Evolutionary conservation across 1,140 invertebrate genomes (phyloP).

Genomic region (Drosophila malerkotliana): DNA sequence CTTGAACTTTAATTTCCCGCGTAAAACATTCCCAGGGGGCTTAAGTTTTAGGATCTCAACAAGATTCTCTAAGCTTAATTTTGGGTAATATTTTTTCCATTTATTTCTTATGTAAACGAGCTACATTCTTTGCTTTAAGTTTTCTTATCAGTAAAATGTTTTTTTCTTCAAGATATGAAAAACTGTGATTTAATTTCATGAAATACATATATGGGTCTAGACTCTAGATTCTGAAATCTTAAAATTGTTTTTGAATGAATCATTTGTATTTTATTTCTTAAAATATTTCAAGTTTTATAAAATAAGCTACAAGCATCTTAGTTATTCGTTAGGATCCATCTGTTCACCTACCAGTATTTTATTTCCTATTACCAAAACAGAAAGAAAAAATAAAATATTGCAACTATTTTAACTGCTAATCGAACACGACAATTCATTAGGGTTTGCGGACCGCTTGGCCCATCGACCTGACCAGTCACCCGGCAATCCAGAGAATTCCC

Average conservation of each 20-base stretch:
- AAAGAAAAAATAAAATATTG: background rate
- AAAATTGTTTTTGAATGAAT: too few relatives aligned
- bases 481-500: slow-evolving; percentile 32
- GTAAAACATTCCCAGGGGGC: background rate
- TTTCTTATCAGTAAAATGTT: background rate
- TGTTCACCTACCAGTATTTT: background rate
- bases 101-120: background rate
- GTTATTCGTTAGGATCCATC: background rate
- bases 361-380: slow-evolving; percentile 1
- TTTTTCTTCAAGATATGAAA: background rate
- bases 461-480: slow-evolving; percentile 42
- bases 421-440: slow-evolving; percentile 46
- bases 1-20: background rate
- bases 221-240: too few relatives aligned
- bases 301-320: background rate
- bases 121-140: background rate
- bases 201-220: too few relatives aligned
- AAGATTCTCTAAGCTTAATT: too few relatives aligned
- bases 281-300: too few relatives aligned
- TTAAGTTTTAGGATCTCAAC: too few relatives aligned
- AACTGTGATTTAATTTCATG: background rate
- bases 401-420: slow-evolving; percentile 54
- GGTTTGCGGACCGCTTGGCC: slow-evolving; percentile 38
- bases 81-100: background rate
- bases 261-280: too few relatives aligned